Evolutionary conservation across 2,113 vertebrate genomes (phyloP), one percentile per base, ranked within the genome.

Genomic region (Halcyon senegalensis): DNA sequence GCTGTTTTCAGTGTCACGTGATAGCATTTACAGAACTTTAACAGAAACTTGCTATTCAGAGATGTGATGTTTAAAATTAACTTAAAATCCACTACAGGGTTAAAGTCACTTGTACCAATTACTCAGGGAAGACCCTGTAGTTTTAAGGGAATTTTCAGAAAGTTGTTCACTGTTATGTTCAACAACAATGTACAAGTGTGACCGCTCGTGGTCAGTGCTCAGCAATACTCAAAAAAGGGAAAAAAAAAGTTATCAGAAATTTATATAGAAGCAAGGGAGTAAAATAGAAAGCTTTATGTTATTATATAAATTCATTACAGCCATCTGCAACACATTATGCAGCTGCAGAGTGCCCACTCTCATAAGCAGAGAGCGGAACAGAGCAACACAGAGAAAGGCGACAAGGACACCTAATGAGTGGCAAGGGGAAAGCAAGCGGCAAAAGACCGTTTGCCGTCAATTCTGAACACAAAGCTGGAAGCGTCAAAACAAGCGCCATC

Each of bases 341-440:
- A 73, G 58, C n/a, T 53, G 12, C 59, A 35, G 44, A 66, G 33
- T 16, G 25, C 5, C n/a, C 24, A 19, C 25, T 58, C 20, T 58
- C 20, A 31, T 11, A 56, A 74, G n/a, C 25, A 7, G 24, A 35
- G 2, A 68, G 25, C 28, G 68, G 39, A 60, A 28, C 30, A 81
- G 48, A 81, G 20, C 24, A 92, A 56, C 35, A 43, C 27, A 82
- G 41, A 72, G 55, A 62, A 68, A 8, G 10, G 50, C 31, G 75
- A 46, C 12, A 46, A 63, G 23, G 62, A n/a, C 59, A 46, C 23
- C 20, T 48, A 48, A 16, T 16, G 46, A 73, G 67, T 16, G 17
- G 12, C 51, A 16, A 1, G 9, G n/a, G 16, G 5, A 70, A 81
- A 6, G 25, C 44, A 70, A 81, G 33, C 0, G 0, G 14, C 11